Evolutionary conservation across 2,888 invertebrate genomes (phyloP).

Genomic region (Heliconius ismenius): DNA sequence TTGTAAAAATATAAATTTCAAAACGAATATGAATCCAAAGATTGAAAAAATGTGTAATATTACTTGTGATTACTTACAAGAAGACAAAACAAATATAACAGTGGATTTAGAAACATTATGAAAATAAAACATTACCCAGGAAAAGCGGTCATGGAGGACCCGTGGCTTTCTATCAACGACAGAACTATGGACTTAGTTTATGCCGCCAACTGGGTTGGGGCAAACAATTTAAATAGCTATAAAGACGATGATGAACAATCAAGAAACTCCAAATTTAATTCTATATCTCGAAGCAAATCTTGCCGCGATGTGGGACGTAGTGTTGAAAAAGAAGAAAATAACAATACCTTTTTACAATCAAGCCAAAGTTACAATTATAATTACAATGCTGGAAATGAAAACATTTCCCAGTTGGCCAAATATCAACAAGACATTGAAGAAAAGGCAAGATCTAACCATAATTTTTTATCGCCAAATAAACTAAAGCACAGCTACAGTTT

Average conservation of each 20-base stretch:
- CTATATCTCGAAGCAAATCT: constrained; percentile 78
- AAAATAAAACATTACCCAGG: constrained; percentile 93
- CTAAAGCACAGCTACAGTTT: constrained; percentile 81
- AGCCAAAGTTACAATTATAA: constrained; percentile 65
- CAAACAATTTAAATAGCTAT: constrained; percentile 79
- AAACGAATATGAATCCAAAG: constrained; percentile 33
- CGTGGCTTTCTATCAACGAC: constrained; percentile 85
- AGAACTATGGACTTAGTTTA: constrained; percentile 89
- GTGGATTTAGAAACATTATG: constrained; percentile 78
- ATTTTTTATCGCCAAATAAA: constrained; percentile 78
- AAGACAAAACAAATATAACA: constrained; percentile 37
- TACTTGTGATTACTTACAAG: constrained; percentile 22
- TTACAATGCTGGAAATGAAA: constrained; percentile 66
- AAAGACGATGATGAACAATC: constrained; percentile 64
- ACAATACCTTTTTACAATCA: constrained; percentile 58
- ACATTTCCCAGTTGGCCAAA: constrained; percentile 82
- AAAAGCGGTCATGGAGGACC: constrained; percentile 90
- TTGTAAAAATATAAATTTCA: not conserved
- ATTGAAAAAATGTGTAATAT: constrained; percentile 4
- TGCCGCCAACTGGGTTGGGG: constrained; percentile 92
- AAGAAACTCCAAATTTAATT: constrained; percentile 67
- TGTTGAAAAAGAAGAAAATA: constrained; percentile 61
- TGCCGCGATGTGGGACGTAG: constrained; percentile 73
- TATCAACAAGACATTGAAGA: constrained; percentile 84
- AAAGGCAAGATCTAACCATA: constrained; percentile 77